Evolutionary conservation across 2,888 invertebrate genomes (phyloP).

Genomic region (Exephanes ischioxanthus): DNA sequence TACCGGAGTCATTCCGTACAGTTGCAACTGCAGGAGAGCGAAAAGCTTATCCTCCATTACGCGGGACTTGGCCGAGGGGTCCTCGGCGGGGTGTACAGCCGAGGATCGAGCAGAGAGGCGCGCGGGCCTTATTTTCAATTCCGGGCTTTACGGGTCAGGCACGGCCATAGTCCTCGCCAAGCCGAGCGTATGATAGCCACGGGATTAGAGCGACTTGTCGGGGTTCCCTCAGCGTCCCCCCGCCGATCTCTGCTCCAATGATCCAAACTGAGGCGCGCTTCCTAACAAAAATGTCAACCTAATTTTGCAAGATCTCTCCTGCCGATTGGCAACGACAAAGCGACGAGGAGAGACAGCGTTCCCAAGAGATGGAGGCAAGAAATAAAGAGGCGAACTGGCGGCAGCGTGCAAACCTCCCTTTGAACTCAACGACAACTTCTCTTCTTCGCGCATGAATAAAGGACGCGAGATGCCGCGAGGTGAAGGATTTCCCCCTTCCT

Average conservation of each 20-base stretch:
- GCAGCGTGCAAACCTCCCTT: conserved; percentile 30
- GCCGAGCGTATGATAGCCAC: conserved; percentile 81
- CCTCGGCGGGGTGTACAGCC: conserved; percentile 67
- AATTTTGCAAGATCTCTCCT: conserved; percentile 80
- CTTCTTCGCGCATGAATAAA: conserved; percentile 8
- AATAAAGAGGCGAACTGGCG: conserved; percentile 36
- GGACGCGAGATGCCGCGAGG: conserved; percentile 19
- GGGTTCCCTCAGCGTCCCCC: conserved; percentile 9
- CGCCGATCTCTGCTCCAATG: conserved; percentile 71
- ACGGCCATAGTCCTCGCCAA: conserved; percentile 75
- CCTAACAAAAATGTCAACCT: conserved; percentile 81
- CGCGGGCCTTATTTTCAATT: conserved; percentile 77
- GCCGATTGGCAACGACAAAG: conserved; percentile 69
- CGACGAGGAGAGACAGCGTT: conserved; percentile 41
- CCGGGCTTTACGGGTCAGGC: conserved; percentile 71
- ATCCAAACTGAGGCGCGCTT: conserved; percentile 73
- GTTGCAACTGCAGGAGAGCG: conserved; percentile 43
- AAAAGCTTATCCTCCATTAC: conserved; percentile 83
- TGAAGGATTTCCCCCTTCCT: conserved; percentile 1
- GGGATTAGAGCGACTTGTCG: conserved; percentile 80
- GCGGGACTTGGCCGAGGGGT: conserved; percentile 72
- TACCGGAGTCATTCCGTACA: conserved; percentile 61
- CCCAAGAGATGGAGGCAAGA: conserved; percentile 28
- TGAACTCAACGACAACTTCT: conserved; percentile 33
- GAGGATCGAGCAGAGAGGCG: conserved; percentile 43